These are phyloP conservation scores for Chrysolina haemoptera DNA, from an alignment of 2,888 invertebrate genomes.

Conservation along the genomic window DNA sequence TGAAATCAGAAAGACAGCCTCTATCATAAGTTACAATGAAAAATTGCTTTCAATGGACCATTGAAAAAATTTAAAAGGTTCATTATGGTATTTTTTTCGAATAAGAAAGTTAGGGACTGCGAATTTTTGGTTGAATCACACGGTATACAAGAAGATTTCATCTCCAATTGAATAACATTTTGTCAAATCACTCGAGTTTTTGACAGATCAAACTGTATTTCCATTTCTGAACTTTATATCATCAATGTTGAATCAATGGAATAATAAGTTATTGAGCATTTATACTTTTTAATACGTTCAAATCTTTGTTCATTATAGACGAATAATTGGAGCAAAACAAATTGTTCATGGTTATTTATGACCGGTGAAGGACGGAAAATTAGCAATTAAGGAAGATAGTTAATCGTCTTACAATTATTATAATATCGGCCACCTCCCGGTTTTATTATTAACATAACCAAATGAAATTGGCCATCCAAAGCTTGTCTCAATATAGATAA, in stretches of 20 bases:
- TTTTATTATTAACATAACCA: background rate
- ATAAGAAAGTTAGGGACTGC: no score
- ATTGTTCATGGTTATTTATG: constrained; percentile 15
- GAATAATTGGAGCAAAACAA: constrained; percentile 10
- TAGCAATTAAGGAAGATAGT: constrained; percentile 12
- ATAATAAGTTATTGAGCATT: background rate
- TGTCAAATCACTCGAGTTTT: no score
- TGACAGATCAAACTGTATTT: no score
- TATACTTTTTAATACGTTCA: background rate
- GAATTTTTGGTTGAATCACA: no score
- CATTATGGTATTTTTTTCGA: no score
- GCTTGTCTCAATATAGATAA: background rate
- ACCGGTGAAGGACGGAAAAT: constrained; percentile 5
- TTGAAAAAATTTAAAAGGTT: no score
- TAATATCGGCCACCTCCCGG: background rate
- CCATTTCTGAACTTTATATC: background rate
- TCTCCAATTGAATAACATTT: no score
- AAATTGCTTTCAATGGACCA: no score
- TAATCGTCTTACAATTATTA: constrained; percentile 3
- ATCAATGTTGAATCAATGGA: background rate
- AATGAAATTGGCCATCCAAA: background rate
- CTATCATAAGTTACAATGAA: no score
- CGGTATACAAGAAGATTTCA: no score
- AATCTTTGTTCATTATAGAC: background rate
- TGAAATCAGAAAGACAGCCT: no score